Conservation (phyloP, 2,888 invertebrate genomes). For the Lamellibrachia satsuma region DNA sequence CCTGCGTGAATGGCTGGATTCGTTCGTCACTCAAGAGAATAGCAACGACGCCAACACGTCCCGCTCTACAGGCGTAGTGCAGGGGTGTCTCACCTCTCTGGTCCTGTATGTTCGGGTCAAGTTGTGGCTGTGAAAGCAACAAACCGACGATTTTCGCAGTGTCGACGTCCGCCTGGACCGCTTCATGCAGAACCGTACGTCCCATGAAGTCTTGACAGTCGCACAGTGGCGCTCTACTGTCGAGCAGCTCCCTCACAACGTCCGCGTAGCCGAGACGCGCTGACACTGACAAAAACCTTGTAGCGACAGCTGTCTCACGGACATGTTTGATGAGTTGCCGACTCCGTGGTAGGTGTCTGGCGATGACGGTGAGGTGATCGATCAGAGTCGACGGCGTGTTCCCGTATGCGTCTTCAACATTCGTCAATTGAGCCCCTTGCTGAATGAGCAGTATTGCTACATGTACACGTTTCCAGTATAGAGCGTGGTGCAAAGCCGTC, state of each 20-base stretch:
- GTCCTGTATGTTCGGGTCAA: not conserved
- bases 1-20: not conserved
- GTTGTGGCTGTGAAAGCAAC: not conserved
- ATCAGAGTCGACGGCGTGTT: not conserved
- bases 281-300: not conserved
- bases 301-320: not conserved
- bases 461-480: not conserved
- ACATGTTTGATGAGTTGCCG: not conserved
- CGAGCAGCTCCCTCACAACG: not conserved
- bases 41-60: not conserved
- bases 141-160: not conserved
- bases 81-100: not conserved
- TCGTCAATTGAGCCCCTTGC: not conserved
- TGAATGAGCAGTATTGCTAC: not conserved
- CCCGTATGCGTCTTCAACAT: not conserved
- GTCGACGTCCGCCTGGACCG: not conserved
- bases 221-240: not conserved
- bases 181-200: not conserved
- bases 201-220: not conserved
- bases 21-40: constrained; percentile 4
- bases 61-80: not conserved
- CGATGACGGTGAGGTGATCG: not conserved
- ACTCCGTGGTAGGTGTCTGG: not conserved
- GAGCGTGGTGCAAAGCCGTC: constrained; percentile 17
- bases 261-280: not conserved